These are phyloP conservation scores for human (Homo sapiens) DNA, from an alignment of 2,113 vertebrate species.

Conservation along the genomic window GRCh38 chr2:233282501-233283000, in stretches of 20 bases:
- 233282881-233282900: not conserved
- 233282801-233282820: not conserved
- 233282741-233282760: constrained; percentile 93
- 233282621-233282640: not conserved
- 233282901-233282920: not conserved
- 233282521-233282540: not conserved
- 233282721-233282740: constrained; percentile 99
- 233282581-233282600: not conserved
- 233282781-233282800: not conserved
- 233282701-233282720: constrained; percentile 98
- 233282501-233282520: fast-evolving
- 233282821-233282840: not conserved
- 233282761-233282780: not conserved
- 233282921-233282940: not conserved
- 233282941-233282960: not conserved
- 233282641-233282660: constrained; percentile 19
- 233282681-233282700: constrained; percentile 96
- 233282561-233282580: not conserved
- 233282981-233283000: not conserved
- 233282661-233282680: constrained; percentile 73
- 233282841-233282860: not conserved
- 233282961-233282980: not conserved
- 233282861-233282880: not conserved
- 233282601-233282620: not conserved
- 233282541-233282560: not conserved